Evolutionary conservation across 2,797 vertebrate species (phyloP), one percentile per base, ranked within the genome.

Genomic region (Poliocrania exsul): DNA sequence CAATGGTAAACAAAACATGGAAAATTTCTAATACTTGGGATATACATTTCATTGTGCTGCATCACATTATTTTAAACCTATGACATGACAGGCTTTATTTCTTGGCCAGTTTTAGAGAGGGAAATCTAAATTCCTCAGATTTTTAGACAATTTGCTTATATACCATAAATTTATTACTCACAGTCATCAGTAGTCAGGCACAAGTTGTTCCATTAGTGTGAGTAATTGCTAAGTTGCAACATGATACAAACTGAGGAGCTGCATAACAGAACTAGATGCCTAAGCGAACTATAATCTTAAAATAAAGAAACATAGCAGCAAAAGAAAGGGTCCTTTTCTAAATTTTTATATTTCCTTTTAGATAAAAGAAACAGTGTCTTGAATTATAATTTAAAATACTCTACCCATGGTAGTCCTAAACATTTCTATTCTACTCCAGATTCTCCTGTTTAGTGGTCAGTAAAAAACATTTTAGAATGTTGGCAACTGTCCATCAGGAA

Each of bases 131-230:
- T 91, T 87, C 38, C 60, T 74, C 14, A 21, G 10, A 44, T 67
- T 57, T 81, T 86, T 92, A 9, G 44, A 37, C 31, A 90, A 67
- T 80, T 71, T 90, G 49, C 67, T 84, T 56, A 81, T 80, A 50
- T 50, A 51, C 31, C 18, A 14, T 44, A 58, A 89, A 85, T 26
- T 54, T 61, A 87, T 89, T 93, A 92, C n/a, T 94, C 93, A 93
- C 5, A 54, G 53, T 62, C 61, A 92, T 35, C 73, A 81, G 74
- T 50, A 87, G 65, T 65, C 67, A 88, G 5, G 46, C 35, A 88
- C 50, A 81, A 83, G 46, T 40, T 92, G 65, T 95, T 95, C 88
- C 91, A 69, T 50, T 83, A 83, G 25, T 18, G 40, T 93, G 89
- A 95, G 44, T 71, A 95, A 92, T 18, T 84, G 70, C 6, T 8